phyloP scores from a whole-genome alignment of 64 coral and sea anemone genomes.

The Cladopsammia gracilis region DNA sequence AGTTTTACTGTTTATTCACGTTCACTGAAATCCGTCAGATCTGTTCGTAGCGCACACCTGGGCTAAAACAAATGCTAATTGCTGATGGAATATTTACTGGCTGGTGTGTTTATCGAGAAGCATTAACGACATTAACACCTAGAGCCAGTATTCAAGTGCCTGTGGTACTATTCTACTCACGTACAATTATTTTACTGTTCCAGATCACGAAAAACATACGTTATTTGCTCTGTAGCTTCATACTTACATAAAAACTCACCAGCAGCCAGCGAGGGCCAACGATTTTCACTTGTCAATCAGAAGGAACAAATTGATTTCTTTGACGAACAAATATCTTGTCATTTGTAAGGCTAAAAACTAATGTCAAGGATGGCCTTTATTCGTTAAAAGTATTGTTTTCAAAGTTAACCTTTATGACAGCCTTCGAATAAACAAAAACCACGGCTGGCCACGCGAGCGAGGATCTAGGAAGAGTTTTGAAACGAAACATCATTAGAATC shows the following conservation, averaged over 20 bases:
- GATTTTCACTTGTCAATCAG: too few relatives aligned
- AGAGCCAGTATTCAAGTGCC: background rate
- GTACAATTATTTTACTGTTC: background rate
- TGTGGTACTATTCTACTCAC: background rate
- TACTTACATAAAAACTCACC: too few relatives aligned
- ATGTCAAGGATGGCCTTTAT: background rate
- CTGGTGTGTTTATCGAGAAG: background rate
- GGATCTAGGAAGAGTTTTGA: background rate
- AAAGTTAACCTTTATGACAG: background rate
- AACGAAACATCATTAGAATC: background rate
- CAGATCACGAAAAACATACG: background rate
- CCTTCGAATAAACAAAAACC: background rate
- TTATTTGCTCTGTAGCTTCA: background rate
- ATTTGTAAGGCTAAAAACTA: background rate
- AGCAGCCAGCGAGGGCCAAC: too few relatives aligned
- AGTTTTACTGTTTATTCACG: background rate
- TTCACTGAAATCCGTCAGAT: background rate
- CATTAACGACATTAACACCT: background rate
- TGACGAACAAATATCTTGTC: background rate
- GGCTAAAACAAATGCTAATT: background rate
- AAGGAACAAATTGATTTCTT: background rate
- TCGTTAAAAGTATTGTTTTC: background rate
- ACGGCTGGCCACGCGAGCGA: background rate
- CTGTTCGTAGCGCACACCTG: background rate
- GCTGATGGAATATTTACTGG: background rate